These are phyloP conservation scores for Acomys russatus DNA, from an alignment of 2,797 vertebrate genomes.

Conservation along the genomic window DNA sequence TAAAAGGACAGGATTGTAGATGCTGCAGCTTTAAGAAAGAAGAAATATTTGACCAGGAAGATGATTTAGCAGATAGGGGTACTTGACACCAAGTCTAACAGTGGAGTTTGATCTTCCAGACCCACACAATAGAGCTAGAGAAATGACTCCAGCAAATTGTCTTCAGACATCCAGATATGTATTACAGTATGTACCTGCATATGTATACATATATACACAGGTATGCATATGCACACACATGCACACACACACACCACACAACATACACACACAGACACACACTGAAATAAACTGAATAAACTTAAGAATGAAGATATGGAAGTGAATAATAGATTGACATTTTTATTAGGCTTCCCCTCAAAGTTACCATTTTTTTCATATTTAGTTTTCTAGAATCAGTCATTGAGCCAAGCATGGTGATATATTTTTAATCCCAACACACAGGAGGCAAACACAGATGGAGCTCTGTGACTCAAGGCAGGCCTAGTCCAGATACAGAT, in stretches of 20 bases:
- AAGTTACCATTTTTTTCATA: background rate
- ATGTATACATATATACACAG: background rate
- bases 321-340: background rate
- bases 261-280: background rate
- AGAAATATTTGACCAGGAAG: background rate
- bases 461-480: background rate
- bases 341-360: background rate
- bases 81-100: background rate
- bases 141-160: background rate
- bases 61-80: background rate
- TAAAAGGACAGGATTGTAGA: background rate
- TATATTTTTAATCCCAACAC: background rate
- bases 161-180: background rate
- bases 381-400: background rate
- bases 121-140: background rate
- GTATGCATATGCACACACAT: background rate
- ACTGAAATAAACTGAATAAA: background rate
- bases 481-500: background rate
- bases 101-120: background rate
- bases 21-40: background rate
- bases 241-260: background rate
- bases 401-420: background rate
- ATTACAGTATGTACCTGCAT: background rate
- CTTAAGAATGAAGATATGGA: background rate
- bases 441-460: background rate